phyloP scores from a whole-genome alignment of 2,888 invertebrate genomes.

The Amphipoea lucens region DNA sequence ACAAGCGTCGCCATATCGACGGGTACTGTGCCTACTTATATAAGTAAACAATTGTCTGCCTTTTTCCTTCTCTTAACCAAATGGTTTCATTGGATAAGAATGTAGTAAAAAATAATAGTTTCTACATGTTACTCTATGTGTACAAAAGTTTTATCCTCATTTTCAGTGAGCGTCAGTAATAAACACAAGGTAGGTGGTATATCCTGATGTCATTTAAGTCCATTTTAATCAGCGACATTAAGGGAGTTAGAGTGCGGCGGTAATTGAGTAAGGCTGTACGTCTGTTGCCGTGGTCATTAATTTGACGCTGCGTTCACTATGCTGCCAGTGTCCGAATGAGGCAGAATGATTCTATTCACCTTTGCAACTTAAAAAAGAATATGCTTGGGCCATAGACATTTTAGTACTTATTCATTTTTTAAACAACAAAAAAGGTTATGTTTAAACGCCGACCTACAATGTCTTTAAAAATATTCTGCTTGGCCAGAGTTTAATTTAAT shows the following conservation, averaged over 20 bases:
- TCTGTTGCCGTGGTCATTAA: conserved; percentile 36
- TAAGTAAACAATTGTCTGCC: neutral
- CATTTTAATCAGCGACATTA: conserved; percentile 53
- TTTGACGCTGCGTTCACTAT: conserved; percentile 9
- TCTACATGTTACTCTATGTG: neutral
- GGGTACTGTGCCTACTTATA: neutral
- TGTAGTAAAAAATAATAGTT: neutral
- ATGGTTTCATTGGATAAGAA: neutral
- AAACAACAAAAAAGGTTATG: conserved; percentile 5
- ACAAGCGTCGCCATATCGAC: neutral
- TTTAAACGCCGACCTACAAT: neutral
- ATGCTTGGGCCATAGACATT: neutral
- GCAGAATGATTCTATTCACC: neutral
- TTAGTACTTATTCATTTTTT: neutral
- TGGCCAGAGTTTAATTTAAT: conserved; percentile 31
- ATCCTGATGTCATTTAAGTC: conserved; percentile 47
- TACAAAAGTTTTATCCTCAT: neutral
- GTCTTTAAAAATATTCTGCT: conserved; percentile 1
- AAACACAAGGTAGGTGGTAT: conserved; percentile 21
- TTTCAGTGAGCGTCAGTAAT: neutral
- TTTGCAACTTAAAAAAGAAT: neutral
- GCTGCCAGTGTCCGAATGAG: neutral
- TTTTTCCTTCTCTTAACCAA: neutral
- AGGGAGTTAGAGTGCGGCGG: conserved; percentile 48
- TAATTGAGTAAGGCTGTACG: conserved; percentile 50